These are phyloP conservation scores for Apostichopus parvimensis DNA, from an alignment of 35 echinoderm and acorn worm species.

Conservation along the genomic window DNA sequence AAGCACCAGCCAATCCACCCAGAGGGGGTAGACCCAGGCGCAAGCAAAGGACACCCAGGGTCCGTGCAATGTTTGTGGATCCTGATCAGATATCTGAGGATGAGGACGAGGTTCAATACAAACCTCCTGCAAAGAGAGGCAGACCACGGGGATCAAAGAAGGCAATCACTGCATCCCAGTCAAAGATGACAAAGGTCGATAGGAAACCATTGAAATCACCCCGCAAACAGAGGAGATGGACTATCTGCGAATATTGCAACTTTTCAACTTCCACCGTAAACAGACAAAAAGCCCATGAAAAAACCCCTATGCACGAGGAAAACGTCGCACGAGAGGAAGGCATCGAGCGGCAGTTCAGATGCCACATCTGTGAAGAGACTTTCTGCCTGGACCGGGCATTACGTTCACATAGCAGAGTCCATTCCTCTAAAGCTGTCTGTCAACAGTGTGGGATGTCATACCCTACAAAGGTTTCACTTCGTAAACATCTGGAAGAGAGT, in stretches of 20 bases:
- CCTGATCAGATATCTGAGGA: constrained; percentile 11
- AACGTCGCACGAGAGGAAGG: constrained; percentile 17
- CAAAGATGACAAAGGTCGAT: not conserved
- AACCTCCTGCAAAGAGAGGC: constrained; percentile 5
- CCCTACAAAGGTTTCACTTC: constrained; percentile 1
- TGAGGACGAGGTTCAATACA: not conserved
- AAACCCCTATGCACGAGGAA: constrained; percentile 27
- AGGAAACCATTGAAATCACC: not conserved
- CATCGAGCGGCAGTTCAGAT: constrained; percentile 13
- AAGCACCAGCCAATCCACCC: not conserved
- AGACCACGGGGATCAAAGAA: constrained; percentile 24
- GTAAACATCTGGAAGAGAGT: constrained; percentile 26
- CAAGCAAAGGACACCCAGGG: constrained; percentile 37
- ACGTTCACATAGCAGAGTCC: constrained; percentile 27
- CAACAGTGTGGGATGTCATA: constrained; percentile 30
- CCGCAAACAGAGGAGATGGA: not conserved
- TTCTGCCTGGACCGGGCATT: constrained; percentile 35
- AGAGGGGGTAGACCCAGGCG: constrained; percentile 11
- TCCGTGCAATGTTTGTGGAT: constrained; percentile 28
- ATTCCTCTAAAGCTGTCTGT: constrained; percentile 15
- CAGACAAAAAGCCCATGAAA: not conserved
- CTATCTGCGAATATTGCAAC: not conserved
- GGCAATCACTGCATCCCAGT: not conserved
- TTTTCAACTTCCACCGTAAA: constrained; percentile 25
- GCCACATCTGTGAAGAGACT: constrained; percentile 23